Evolutionary conservation across 2,888 invertebrate genomes (phyloP), one percentile per base, ranked within the genome.

Genomic region (Spodoptera littoralis): DNA sequence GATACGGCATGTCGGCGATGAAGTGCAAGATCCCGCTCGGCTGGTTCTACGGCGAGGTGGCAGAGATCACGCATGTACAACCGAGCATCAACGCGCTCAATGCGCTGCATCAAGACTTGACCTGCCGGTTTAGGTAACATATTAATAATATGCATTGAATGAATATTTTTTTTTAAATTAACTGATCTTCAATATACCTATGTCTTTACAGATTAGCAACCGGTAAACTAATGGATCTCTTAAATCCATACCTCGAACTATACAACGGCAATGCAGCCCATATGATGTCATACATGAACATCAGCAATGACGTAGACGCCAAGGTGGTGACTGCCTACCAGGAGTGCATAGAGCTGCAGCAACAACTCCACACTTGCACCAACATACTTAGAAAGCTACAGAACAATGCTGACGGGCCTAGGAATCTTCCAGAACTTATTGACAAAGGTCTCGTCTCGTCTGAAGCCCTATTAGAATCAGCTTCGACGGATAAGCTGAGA

Each of bases 41-140:
- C n/a, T 97, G 97, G 90, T 99, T 98, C 91, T 99, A 98, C 87
- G 99, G 99, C 0, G 98, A 98, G 88, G 96, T 98, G 46, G 96
- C 97, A 3, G 96, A 98, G 63, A 94, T 98, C 11, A 96, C 96
- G 18, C 96, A 96, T 68, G 96, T 96, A 5, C 90, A 88, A 52
- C 91, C 94, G 0, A 94, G 94, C 1, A 73, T 94, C 41, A 93
- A 89, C 65, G 91, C 94, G 3, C 88, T 95, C 42, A 90, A 89
- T 54, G 93, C 94, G 0, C 71, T 95, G 68, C 90, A 93, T 6
- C 92, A 95, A 70, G 95, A 95, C 62, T 75, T 95, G 47, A 89
- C 91, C 1, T 95, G 95, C 74, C 84, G 93, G 61, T 94, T 94
- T 70, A 90, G 94, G 93, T 92, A 54, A 83, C 73, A 54, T 12